phyloP scores from a whole-genome alignment of 2,797 vertebrate species.

The Amphiprion clarkii region DNA sequence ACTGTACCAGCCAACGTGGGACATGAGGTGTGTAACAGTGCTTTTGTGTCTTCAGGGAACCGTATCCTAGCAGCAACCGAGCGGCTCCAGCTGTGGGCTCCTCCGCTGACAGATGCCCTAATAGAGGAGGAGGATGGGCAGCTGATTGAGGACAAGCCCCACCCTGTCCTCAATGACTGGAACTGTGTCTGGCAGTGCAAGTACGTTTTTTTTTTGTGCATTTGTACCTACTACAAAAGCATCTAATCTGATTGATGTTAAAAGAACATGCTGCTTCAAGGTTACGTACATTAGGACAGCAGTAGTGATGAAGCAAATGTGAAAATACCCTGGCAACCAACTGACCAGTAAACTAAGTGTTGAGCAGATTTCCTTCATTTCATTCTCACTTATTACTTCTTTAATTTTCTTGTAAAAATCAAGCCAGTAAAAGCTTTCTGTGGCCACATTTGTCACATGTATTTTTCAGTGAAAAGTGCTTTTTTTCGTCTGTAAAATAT shows the following conservation, averaged over 20 bases:
- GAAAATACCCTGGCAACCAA: neutral
- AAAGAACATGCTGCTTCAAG: neutral
- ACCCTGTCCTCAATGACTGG: conserved; percentile 94
- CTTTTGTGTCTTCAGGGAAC: conserved; percentile 85
- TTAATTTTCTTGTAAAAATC: neutral
- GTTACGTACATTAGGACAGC: neutral
- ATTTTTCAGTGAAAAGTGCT: neutral
- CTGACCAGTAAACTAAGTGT: neutral
- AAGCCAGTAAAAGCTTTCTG: neutral
- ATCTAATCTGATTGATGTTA: neutral
- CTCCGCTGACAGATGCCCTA: conserved; percentile 89
- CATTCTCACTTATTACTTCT: neutral
- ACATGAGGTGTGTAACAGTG: conserved; percentile 63
- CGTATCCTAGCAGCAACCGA: conserved; percentile 96
- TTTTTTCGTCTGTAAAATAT: neutral
- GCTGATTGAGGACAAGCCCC: conserved; percentile 88
- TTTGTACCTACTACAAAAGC: conserved; percentile 7
- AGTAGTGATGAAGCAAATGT: neutral
- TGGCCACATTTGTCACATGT: neutral
- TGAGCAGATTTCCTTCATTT: conserved; percentile 9
- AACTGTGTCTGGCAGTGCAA: conserved; percentile 99
- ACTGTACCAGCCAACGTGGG: conserved; percentile 36
- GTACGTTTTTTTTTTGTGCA: conserved; percentile 76
- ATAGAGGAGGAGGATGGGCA: conserved; percentile 91
- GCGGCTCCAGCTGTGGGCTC: conserved; percentile 95